Base-by-base conservation (phyloP, 2,888 invertebrate species). In the Andrena praecox region DNA sequence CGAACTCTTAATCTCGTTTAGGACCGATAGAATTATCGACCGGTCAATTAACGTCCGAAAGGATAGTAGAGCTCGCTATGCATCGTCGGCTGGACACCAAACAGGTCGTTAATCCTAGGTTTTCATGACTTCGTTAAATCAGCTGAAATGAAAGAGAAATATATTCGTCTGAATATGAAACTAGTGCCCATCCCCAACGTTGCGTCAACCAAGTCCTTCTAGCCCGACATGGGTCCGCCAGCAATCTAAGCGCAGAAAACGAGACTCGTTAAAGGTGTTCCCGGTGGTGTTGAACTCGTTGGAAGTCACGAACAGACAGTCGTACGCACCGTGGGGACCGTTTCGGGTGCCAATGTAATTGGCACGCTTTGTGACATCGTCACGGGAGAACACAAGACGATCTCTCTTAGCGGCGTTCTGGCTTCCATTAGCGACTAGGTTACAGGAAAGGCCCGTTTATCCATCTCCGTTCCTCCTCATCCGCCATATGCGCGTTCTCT, bases 341-440 rank as follows among this genome's bases (percentile, higher is more conserved):
- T 75, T 81, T 66, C 60, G 81, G 64, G n/a, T 74, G 74, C 63
- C 71, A 78, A 78, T 78, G 81, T 78, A 78, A 85, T 81, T 85
- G 77, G 81, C 75, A 71, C 81, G 74, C 81, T 85, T 82, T 85
- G 79, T 71, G 76, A 85, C 66, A 76, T 68, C 56, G 73, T 66
- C 59, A 48, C 70, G 69, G 70, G 76, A 73, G 67, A 74, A 63
- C 72, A 71, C 71, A 64, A 64, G 70, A 54, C 67, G 52, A 50
- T 70, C 64, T 62, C 66, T 59, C 63, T 54, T 56, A n/a, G 70
- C 72, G 50, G 29, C 50, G 67, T 69, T 56, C 67, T 63, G 70
- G 68, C 67, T 85, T 83, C 80, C 83, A 85, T 83, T 80, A 80
- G 74, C 59, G 80, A 73, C 63, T 64, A 52, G 42, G 70, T 78